These are phyloP conservation scores for Phaetusa simplex DNA, from an alignment of 2,113 vertebrate species.

Conservation along the genomic window DNA sequence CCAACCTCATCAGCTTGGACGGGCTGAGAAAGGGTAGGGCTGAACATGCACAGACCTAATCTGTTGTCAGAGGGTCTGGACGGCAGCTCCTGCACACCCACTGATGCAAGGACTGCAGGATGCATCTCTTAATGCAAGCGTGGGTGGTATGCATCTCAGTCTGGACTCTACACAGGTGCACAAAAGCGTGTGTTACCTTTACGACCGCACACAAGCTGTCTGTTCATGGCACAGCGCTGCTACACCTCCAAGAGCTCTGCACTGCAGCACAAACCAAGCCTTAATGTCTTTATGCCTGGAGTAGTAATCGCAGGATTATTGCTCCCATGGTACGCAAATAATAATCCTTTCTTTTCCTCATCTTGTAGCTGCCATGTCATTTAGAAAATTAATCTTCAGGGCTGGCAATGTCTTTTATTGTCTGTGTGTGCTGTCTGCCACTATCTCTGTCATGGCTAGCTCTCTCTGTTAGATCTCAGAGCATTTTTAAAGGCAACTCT, in stretches of 20 bases:
- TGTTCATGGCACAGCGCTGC: not conserved
- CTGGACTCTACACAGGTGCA: not conserved
- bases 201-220: fast-evolving
- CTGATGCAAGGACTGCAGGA: not conserved
- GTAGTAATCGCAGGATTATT: not conserved
- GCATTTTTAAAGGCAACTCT: not conserved
- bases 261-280: not conserved
- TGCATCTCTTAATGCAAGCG: not conserved
- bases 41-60: fast-evolving
- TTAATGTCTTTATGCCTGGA: not conserved
- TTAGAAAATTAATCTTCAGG: conserved; percentile 32
- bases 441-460: fast-evolving
- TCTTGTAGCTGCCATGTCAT: conserved; percentile 5
- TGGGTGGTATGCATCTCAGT: not conserved
- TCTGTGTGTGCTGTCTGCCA: not conserved
- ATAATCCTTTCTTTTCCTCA: not conserved
- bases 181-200: not conserved
- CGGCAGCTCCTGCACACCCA: not conserved
- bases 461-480: not conserved
- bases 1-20: not conserved
- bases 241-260: not conserved
- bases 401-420: not conserved
- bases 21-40: not conserved
- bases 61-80: not conserved
- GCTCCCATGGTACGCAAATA: conserved; percentile 9